A percentile compares a stretch with the other conserved stretches of the same genome.
These are phyloP conservation scores for Danionella dracula DNA, from an alignment of 2,797 vertebrate genomes.

Conservation along the genomic window DNA sequence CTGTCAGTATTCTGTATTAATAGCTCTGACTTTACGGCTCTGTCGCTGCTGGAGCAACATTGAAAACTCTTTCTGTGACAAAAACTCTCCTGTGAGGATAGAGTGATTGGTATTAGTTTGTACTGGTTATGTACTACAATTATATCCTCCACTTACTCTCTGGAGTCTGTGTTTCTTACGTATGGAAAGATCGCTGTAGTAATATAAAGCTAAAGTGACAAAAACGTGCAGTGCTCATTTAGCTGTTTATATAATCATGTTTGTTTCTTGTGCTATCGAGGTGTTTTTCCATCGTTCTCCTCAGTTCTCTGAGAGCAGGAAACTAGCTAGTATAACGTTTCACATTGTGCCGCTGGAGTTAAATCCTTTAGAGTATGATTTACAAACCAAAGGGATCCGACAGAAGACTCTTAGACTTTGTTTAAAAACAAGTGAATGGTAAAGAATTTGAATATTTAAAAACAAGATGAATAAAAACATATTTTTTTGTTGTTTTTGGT, in stretches of 20 bases:
- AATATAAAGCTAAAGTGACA: conserved; percentile 53
- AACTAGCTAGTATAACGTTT: conserved; percentile 40
- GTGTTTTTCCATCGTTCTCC: conserved; percentile 46
- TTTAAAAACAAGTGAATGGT: not conserved
- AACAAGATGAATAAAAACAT: no score
- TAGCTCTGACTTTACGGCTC: conserved; percentile 58
- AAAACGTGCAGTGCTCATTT: conserved; percentile 60
- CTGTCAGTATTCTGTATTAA: conserved; percentile 48
- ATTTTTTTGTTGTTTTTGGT: no score
- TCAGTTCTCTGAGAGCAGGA: conserved; percentile 23
- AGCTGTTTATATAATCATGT: conserved; percentile 46
- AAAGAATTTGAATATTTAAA: no score
- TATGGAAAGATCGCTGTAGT: conserved; percentile 60
- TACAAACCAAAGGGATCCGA: conserved; percentile 47
- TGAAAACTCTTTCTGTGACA: conserved; percentile 73
- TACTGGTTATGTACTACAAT: conserved; percentile 57
- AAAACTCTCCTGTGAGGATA: conserved; percentile 71
- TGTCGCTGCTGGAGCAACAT: conserved; percentile 61
- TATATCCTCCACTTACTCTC: conserved; percentile 51
- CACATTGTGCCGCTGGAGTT: conserved; percentile 35
- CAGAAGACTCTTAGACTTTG: conserved; percentile 17
- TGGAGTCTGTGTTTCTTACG: conserved; percentile 53
- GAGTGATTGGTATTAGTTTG: conserved; percentile 66
- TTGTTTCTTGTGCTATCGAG: not conserved
- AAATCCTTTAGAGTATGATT: conserved; percentile 50